These are phyloP conservation scores for Bombus difficillimus DNA, from an alignment of 1,140 invertebrate species.

Conservation along the genomic window DNA sequence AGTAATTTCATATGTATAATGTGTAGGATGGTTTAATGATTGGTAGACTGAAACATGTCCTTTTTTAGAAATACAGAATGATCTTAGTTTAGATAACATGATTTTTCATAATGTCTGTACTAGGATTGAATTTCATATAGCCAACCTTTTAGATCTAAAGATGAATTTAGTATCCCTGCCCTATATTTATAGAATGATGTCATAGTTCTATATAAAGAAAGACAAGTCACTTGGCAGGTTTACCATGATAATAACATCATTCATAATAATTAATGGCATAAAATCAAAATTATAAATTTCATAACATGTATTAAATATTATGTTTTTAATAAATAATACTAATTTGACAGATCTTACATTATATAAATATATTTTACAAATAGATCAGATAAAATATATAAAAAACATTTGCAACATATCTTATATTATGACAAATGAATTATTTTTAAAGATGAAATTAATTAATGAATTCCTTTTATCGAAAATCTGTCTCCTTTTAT, in stretches of 20 bases:
- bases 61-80: slow-evolving; percentile 55
- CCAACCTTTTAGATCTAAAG: slow-evolving; percentile 44
- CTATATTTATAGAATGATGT: slow-evolving; percentile 70
- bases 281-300: background rate
- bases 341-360: background rate
- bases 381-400: background rate
- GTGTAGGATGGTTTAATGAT: slow-evolving; percentile 47
- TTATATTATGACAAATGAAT: background rate
- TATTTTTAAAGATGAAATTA: background rate
- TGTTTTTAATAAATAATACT: slow-evolving; percentile 1
- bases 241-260: slow-evolving; percentile 9
- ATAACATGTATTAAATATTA: background rate
- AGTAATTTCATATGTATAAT: slow-evolving; percentile 17
- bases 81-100: background rate
- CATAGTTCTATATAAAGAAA: slow-evolving; percentile 71
- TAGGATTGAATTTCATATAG: slow-evolving; percentile 52
- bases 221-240: slow-evolving; percentile 46
- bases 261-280: slow-evolving; percentile 6
- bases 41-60: slow-evolving; percentile 30
- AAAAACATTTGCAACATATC: background rate
- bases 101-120: slow-evolving; percentile 15
- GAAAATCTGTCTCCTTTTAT: background rate
- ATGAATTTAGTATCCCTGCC: slow-evolving; percentile 51
- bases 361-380: background rate
- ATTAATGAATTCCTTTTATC: background rate